These are phyloP conservation scores for Ornithorhynchus anatinus DNA, from an alignment of 2,113 vertebrate species.

Conservation along the genomic window DNA sequence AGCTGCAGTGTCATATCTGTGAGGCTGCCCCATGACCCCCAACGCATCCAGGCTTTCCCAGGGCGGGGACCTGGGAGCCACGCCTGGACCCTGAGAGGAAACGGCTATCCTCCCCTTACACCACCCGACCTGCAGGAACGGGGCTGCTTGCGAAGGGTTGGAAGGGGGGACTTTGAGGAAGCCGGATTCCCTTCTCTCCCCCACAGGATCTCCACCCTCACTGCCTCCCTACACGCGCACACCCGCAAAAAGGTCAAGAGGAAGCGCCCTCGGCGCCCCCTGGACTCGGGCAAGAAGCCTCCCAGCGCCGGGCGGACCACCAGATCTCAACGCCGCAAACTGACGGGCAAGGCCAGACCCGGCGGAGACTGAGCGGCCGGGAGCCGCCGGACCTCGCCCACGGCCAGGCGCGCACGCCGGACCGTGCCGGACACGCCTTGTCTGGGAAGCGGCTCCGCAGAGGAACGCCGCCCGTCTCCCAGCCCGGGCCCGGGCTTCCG, in stretches of 20 bases:
- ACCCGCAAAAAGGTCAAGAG: slow-evolving; percentile 76
- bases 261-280: slow-evolving; percentile 56
- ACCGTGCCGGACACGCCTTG: neutral
- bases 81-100: neutral
- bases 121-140: neutral
- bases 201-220: slow-evolving; percentile 87
- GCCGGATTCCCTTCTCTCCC: neutral
- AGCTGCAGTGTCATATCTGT: too few species aligned
- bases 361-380: slow-evolving; percentile 47
- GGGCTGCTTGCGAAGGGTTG: too few species aligned
- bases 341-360: slow-evolving; percentile 73
- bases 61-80: neutral
- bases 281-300: slow-evolving; percentile 65
- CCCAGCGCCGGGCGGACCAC: slow-evolving; percentile 71
- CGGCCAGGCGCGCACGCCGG: neutral
- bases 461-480: too few species aligned
- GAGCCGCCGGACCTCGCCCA: neutral
- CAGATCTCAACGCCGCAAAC: slow-evolving; percentile 81
- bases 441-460: neutral
- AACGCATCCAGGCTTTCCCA: too few species aligned
- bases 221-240: slow-evolving; percentile 76
- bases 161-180: neutral
- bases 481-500: neutral
- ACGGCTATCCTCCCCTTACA: neutral
- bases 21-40: too few species aligned